Percentiles rank a stretch among this genome's conserved stretches.
Evolutionary conservation across 2,113 vertebrate species (phyloP).

Genomic region (Thermophis baileyi): DNA sequence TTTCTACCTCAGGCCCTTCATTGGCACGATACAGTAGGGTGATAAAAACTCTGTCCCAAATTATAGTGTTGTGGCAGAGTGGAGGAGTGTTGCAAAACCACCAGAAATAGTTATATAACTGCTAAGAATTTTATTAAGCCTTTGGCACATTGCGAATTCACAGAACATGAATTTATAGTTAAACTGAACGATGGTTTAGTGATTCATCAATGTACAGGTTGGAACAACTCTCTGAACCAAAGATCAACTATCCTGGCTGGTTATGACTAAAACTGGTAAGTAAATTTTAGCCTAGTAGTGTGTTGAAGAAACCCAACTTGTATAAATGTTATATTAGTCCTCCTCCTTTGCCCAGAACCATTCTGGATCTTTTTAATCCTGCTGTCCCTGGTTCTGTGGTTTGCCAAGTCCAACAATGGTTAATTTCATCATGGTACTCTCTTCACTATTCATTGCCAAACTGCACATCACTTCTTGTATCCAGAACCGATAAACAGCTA

Average conservation of each 20-base stretch:
- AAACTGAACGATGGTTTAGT: background rate
- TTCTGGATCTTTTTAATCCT: background rate
- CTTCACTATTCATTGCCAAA: too few species aligned
- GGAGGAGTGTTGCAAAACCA: background rate
- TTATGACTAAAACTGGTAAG: background rate
- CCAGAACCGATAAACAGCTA: too few species aligned
- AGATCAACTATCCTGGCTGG: background rate
- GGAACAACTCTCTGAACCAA: background rate
- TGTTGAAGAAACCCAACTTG: background rate
- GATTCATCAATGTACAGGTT: background rate
- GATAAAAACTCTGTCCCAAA: background rate
- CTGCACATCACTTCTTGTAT: background rate
- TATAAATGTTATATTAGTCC: background rate
- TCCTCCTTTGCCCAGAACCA: background rate
- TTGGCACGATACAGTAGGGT: background rate
- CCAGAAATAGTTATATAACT: background rate
- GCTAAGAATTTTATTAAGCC: background rate
- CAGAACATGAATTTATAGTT: background rate
- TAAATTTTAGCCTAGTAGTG: background rate
- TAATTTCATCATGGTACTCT: background rate
- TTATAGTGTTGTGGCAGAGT: background rate
- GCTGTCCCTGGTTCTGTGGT: background rate
- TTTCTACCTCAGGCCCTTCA: background rate
- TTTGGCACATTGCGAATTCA: background rate
- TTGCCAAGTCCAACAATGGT: too few species aligned